These are phyloP conservation scores for Pygoscelis adeliae DNA, from an alignment of 2,113 vertebrate genomes.

Conservation along the genomic window DNA sequence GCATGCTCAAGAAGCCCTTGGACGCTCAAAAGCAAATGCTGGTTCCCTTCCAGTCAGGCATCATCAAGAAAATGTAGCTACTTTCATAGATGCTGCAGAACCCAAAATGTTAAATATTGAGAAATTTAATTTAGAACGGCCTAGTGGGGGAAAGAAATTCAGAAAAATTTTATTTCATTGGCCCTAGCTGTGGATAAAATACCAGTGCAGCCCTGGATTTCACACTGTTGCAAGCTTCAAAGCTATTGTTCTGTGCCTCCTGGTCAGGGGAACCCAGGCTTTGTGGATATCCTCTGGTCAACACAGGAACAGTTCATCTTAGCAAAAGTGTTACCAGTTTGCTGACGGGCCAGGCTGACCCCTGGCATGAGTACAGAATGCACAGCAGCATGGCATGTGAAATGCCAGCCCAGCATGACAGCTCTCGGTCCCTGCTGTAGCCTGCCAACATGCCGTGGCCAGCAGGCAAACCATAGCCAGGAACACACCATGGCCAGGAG, in stretches of 20 bases:
- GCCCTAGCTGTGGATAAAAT: neutral
- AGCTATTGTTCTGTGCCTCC: neutral
- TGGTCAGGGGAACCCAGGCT: neutral
- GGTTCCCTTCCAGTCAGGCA: neutral
- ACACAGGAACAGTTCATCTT: neutral
- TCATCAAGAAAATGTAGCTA: neutral
- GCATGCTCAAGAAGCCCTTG: neutral
- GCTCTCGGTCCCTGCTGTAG: fast-evolving
- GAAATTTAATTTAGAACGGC: neutral
- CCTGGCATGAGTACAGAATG: neutral
- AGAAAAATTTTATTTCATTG: neutral
- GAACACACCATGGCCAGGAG: neutral
- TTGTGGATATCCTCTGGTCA: neutral
- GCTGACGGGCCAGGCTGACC: neutral
- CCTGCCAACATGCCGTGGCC: neutral
- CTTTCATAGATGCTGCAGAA: neutral
- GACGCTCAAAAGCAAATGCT: neutral
- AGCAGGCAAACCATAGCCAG: neutral
- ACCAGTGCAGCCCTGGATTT: neutral
- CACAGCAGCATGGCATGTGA: neutral
- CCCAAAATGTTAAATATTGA: neutral
- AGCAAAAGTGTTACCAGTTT: neutral
- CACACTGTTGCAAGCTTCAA: fast-evolving
- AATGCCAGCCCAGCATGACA: neutral
- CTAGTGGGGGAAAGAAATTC: neutral